Base-by-base conservation (phyloP, 2,888 invertebrate species). In the Tachina fera region DNA sequence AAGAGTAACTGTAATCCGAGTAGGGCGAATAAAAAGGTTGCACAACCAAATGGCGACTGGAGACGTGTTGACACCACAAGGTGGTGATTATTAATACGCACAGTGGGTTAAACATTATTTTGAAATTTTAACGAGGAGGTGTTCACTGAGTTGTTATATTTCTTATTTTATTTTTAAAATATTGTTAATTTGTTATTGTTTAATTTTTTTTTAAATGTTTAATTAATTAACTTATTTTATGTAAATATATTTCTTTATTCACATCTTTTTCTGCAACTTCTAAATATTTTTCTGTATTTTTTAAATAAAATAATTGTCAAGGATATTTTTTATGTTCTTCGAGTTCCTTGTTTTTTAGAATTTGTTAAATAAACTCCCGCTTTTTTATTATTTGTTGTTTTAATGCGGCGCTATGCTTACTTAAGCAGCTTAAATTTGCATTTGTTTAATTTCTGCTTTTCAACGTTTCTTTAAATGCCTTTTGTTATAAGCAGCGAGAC, bases 391-490 rank as follows among this genome's bases (percentile, higher is more conserved):
- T 81, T 67, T 83, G 76, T 65, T 14, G 80, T 76, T 83, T 84
- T 76, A 88, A 87, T 87, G 83, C 39, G 68, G 83, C 39, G 68
- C 60, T 65, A 45, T 68, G 87, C 74, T 87, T 53, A 83, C 87
- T 71, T 65, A 16, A 47, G 74, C 53, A 88, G 67, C 76, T 84
- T 68, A 65, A 70, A 19, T 39, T 19, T 65, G 78, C 85, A 83
- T 87, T 86, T 88, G 87, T 56, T 67, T 61, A 84, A 70, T 83
- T 86, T 83, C 78, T 74, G 86, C 85, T 65, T 81, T 83, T 74
- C 70, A 87, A 81, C 87, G 87, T 87, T 88, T 87, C 89, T 89
- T 89, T 91, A 89, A 89, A 89, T 89, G 88, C 88, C 86, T 84
- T 88, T 86, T 43, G 53, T 16, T 61, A 45, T 61, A 68, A 61